Evolutionary conservation across 2,888 invertebrate genomes (phyloP), one percentile per base, ranked within the genome.

Genomic region (Germaria angustata): DNA sequence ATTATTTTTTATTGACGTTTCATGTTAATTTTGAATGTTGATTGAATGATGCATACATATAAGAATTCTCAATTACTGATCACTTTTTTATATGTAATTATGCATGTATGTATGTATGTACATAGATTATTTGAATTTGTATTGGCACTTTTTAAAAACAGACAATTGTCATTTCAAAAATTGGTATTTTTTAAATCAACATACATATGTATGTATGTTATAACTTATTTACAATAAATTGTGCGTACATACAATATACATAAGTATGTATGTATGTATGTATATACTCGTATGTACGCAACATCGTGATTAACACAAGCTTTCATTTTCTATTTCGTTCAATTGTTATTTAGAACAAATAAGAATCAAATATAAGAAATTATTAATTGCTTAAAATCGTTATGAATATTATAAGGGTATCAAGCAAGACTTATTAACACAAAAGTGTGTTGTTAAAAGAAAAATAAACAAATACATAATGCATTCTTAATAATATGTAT

Each of bases 251-350:
- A n/a, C n/a, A n/a, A 28, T 28, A 28, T 28, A 28, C 6, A 28
- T 28, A 28, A 5, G 28, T 28, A 28, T 28, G 28, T 28, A 28
- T 28, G 28, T 28, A 6, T 28, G 28, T 28, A 28, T 28, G 6
- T 28, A 28, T 28, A 6, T 28, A 28, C 24, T 17, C 44, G 15
- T 17, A 44, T n/a, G 20, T 46, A 65, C 17, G 9, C n/a, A 55
- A 11, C 22, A 28, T 13, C n/a, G 9, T 20, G 20, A 57, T 66
- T 66, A 44, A 66, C 39, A 49, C 39, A 49, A 39, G 57, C 65
- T 76, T 68, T 76, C 76, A 59, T 39, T 76, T 76, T 76, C 34
- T 49, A 46, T 55, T 39, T 41, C 28, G 57, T 66, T 66, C 49
- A 28, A 55, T 44, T 32, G n/a, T 34, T 34, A 44, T 66, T 39